phyloP scores from a whole-genome alignment of 2,113 vertebrate genomes.

The Siniperca knerii region DNA sequence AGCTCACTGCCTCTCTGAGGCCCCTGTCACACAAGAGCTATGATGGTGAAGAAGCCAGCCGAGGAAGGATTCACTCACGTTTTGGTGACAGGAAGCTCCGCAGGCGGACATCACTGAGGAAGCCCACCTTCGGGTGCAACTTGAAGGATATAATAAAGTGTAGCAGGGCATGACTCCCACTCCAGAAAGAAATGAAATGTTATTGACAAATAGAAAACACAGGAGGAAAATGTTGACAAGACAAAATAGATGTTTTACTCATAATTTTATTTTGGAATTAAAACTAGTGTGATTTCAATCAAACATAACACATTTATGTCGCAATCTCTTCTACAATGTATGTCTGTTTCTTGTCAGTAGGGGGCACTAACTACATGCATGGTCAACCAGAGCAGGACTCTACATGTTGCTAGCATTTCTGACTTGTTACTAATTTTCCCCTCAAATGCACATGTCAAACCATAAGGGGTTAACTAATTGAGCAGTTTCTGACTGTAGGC shows the following conservation, averaged over 20 bases:
- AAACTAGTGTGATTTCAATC: background rate
- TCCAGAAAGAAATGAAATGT: background rate
- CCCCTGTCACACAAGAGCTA: slow-evolving; percentile 57
- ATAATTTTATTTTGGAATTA: too few relatives aligned
- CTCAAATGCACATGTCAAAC: background rate
- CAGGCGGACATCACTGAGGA: background rate
- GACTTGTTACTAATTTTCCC: background rate
- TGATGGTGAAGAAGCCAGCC: slow-evolving; percentile 30
- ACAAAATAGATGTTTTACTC: background rate
- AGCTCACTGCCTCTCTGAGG: slow-evolving; percentile 49
- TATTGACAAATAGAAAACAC: background rate
- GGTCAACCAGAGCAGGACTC: background rate
- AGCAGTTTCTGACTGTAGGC: background rate
- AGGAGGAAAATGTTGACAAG: background rate
- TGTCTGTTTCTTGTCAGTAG: background rate
- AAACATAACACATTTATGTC: background rate
- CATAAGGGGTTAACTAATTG: background rate
- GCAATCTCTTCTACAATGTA: background rate
- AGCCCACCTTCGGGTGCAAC: slow-evolving; percentile 16
- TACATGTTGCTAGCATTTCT: background rate
- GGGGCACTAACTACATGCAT: background rate
- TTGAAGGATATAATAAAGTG: background rate
- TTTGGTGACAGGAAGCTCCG: slow-evolving; percentile 25
- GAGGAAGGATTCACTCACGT: slow-evolving; percentile 39
- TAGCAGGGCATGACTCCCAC: background rate